Evolutionary conservation across 2,797 vertebrate species (phyloP).

Genomic region (Avahi laniger): DNA sequence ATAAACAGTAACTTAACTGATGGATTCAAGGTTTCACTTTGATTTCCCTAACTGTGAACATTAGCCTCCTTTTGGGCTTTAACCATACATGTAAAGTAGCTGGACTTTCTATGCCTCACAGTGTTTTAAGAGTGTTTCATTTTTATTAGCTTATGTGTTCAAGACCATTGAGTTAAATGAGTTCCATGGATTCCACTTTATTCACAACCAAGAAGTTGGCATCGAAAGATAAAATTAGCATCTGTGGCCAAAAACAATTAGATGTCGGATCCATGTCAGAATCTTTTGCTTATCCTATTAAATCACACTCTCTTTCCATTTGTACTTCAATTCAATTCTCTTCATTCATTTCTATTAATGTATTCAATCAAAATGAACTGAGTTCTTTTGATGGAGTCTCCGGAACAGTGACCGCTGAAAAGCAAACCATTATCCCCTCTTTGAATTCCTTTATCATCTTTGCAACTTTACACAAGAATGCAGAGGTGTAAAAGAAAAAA

Average conservation of each 20-base stretch:
- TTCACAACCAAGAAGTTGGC: slow-evolving; percentile 24
- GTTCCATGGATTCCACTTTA: background rate
- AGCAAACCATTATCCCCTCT: slow-evolving; percentile 13
- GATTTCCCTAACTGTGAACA: background rate
- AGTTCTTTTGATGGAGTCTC: background rate
- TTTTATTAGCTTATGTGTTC: background rate
- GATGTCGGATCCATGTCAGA: background rate
- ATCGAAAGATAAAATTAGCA: slow-evolving; percentile 11
- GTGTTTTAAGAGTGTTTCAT: background rate
- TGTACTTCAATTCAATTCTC: background rate
- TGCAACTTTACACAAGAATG: slow-evolving; percentile 30
- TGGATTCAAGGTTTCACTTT: slow-evolving; percentile 8
- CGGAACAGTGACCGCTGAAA: background rate
- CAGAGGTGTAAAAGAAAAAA: slow-evolving; percentile 5
- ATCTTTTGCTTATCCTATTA: background rate
- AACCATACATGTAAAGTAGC: background rate
- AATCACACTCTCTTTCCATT: background rate
- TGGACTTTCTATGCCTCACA: background rate
- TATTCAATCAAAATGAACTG: slow-evolving; percentile 5
- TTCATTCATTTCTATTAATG: slow-evolving; percentile 45
- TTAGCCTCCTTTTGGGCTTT: background rate
- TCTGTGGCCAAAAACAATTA: background rate
- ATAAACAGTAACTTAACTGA: background rate
- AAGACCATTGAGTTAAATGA: background rate
- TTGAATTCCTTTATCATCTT: slow-evolving; percentile 36